phyloP scores from a whole-genome alignment of 2,113 vertebrate species.

The Eurystomus gularis region DNA sequence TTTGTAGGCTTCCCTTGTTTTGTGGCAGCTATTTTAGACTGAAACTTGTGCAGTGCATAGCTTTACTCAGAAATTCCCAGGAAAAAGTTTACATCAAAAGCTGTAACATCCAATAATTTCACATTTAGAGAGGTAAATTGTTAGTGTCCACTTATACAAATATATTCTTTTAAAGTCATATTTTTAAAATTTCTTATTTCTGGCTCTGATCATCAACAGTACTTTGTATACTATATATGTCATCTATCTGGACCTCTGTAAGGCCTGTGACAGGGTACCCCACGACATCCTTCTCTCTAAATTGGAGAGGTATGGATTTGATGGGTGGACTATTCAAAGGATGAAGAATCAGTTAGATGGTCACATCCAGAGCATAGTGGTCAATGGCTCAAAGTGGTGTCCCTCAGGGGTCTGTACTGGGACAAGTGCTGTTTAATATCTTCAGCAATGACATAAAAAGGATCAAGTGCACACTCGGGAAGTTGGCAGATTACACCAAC shows the following conservation, averaged over 20 bases:
- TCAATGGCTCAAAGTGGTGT: fast-evolving
- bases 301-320: background rate
- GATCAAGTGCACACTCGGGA: background rate
- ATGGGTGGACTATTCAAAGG: background rate
- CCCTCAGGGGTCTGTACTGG: background rate
- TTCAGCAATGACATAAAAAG: background rate
- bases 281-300: background rate
- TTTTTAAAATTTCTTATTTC: background rate
- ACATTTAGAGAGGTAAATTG: background rate
- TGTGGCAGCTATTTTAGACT: background rate
- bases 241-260: background rate
- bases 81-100: background rate
- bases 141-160: background rate
- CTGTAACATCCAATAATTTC: background rate
- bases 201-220: background rate
- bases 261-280: background rate
- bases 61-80: background rate
- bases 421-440: background rate
- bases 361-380: background rate
- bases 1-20: background rate
- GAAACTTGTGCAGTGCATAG: background rate
- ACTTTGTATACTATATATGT: background rate
- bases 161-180: background rate
- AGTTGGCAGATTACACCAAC: background rate
- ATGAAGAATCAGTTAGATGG: background rate